phyloP scores from a whole-genome alignment of 2,888 invertebrate species.

The Adineta ricciae region DNA sequence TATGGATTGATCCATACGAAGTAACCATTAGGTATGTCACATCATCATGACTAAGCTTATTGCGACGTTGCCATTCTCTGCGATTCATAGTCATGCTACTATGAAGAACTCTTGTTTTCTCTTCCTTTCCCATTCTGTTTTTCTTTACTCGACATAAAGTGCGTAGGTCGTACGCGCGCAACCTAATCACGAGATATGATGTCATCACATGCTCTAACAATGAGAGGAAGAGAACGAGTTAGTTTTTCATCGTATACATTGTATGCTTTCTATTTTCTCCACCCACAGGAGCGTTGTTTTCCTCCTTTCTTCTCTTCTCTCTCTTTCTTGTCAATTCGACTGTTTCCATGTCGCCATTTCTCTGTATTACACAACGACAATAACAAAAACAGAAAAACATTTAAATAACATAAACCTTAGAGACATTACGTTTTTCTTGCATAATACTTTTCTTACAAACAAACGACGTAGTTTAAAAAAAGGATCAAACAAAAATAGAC shows the following conservation, averaged over 20 bases:
- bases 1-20: slow-evolving; percentile 21
- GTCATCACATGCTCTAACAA: not conserved
- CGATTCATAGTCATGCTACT: not conserved
- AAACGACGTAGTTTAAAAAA: no score
- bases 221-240: not conserved
- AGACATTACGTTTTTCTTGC: not conserved
- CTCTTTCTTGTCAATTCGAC: not conserved
- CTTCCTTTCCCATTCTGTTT: not conserved
- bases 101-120: not conserved
- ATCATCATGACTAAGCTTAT: not conserved
- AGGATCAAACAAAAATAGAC: not conserved
- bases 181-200: not conserved
- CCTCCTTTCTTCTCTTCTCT: not conserved
- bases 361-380: not conserved
- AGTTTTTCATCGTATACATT: not conserved
- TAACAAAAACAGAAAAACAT: not conserved
- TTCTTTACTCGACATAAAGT: not conserved
- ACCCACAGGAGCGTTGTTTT: not conserved
- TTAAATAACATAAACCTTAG: not conserved
- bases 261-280: not conserved
- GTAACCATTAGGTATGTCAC: not conserved
- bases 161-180: not conserved
- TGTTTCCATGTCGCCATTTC: slow-evolving; percentile 4
- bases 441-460: no score
- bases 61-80: not conserved